Conservation (phyloP, 2,888 invertebrate species). For the Bombyx huttoni region DNA sequence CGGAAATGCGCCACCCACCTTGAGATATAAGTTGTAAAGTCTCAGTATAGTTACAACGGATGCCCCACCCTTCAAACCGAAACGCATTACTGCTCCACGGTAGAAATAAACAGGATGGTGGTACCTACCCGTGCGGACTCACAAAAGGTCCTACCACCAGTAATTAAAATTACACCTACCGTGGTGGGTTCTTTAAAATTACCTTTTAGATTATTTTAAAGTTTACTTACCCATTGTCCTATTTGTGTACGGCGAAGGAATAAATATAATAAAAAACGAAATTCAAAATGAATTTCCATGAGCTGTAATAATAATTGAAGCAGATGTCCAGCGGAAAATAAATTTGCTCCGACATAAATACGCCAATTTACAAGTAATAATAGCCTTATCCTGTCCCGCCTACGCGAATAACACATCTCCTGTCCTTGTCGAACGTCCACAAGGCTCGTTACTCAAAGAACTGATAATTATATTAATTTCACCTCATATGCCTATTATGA, state of each 20-base stretch:
- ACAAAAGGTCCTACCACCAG: too few relatives aligned
- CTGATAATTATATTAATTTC: slow-evolving; percentile 55
- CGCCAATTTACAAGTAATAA: slow-evolving; percentile 52
- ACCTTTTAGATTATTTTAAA: too few relatives aligned
- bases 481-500: slow-evolving; percentile 42
- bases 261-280: background rate
- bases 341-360: slow-evolving; percentile 41
- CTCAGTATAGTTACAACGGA: too few relatives aligned
- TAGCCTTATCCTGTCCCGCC: slow-evolving; percentile 26
- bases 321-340: slow-evolving; percentile 10
- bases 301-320: slow-evolving; percentile 4
- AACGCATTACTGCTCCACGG: too few relatives aligned
- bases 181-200: too few relatives aligned
- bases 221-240: too few relatives aligned
- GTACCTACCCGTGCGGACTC: too few relatives aligned
- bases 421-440: slow-evolving; percentile 12
- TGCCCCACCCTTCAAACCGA: too few relatives aligned
- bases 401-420: slow-evolving; percentile 15
- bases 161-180: too few relatives aligned
- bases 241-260: background rate
- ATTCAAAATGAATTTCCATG: background rate
- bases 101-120: too few relatives aligned
- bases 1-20: too few relatives aligned
- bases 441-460: slow-evolving; percentile 21
- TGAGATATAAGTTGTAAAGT: too few relatives aligned